Evolutionary conservation across 1,140 invertebrate genomes (phyloP), one percentile per base, ranked within the genome.

Genomic region (Drosophila fuyamai): DNA sequence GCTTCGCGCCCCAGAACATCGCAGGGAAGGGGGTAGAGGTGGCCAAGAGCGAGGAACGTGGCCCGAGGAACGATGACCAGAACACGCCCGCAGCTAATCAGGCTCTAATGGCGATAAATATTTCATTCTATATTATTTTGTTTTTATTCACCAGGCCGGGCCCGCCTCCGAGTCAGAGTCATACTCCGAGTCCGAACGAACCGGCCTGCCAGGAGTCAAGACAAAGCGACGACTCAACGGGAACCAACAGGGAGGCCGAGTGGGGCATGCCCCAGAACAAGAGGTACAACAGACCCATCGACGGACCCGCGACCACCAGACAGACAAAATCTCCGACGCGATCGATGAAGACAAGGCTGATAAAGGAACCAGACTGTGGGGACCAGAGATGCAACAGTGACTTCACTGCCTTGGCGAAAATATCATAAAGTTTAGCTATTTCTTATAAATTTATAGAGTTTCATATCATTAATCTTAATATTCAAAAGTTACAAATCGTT

Each of bases 81-180:
- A 73, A 73, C 77, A 86, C 82, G 81, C 74, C 83, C 80, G 80
- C 84, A 88, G 83, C 83, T 88, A 88, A 88, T 88, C 83, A 83
- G 83, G 63, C 79, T 88, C 84, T 88, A 88, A 88, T 88, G 84
- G 84, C 84, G 84, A 88, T 88, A 88, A 89, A 88, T 88, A 89
- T 88, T 88, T 89, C 72, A 80, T 83, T 80, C 72, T 63, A 88
- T 83, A 83, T 82, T 82, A 79, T 85, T 81, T 77, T 73, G 55
- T 27, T 73, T 73, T 73, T 61, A 72, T 73, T 73, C 68, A 47
- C n/a, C 40, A 16, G 48, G 48, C 58, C 53, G 29, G 57, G 55
- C 76, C 70, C 81, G 76, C 71, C 71, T 46, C 46, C 29, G 16
- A 72, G 48, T 40, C 7, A 7, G 14, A 16, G 29, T 32, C 29